Evolutionary conservation across 2,113 vertebrate genomes (phyloP).

Genomic region (Aptenodytes forsteri): DNA sequence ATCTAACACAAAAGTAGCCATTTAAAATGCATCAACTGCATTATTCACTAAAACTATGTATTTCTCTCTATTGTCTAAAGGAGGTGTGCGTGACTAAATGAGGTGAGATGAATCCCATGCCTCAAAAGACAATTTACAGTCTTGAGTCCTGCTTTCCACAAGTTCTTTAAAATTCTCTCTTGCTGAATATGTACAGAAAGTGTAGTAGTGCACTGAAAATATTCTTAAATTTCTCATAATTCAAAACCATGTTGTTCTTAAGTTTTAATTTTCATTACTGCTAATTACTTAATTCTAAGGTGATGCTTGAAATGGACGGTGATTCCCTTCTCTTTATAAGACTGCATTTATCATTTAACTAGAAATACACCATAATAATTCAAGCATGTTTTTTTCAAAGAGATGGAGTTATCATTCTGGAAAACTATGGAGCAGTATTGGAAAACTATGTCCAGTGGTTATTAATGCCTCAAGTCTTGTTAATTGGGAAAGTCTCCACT

Average conservation of each 20-base stretch:
- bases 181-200: neutral
- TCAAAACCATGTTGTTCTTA: neutral
- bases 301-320: neutral
- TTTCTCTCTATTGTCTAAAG: neutral
- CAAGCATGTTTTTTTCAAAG: neutral
- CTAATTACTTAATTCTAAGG: neutral
- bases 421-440: neutral
- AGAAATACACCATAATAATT: neutral
- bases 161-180: neutral
- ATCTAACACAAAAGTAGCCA: neutral
- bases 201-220: neutral
- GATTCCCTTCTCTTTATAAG: neutral
- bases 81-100: neutral
- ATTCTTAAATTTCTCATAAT: neutral
- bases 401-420: neutral
- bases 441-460: neutral
- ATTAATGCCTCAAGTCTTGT: neutral
- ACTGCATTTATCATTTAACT: neutral
- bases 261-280: neutral
- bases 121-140: neutral
- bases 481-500: neutral
- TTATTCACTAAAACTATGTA: neutral
- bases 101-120: neutral
- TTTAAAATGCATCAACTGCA: neutral
- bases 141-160: neutral